A percentile compares a stretch with the other conserved stretches of the same genome.
These are phyloP conservation scores for Drosophila nigromelanica DNA, from an alignment of 1,140 invertebrate species.

Conservation along the genomic window DNA sequence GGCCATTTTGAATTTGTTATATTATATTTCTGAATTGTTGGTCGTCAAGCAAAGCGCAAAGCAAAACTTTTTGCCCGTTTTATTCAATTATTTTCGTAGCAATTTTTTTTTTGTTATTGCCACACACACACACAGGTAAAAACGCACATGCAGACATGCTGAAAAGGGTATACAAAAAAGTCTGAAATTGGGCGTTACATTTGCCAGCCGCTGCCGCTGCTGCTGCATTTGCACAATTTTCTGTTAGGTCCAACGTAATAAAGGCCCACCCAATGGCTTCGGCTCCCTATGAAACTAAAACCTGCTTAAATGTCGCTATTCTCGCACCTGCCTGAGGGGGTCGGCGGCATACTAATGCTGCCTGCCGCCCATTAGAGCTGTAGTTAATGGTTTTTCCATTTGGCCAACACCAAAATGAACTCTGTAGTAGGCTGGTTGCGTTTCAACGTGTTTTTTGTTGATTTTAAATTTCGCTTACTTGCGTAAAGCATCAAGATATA, in stretches of 20 bases:
- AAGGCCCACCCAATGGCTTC: not conserved
- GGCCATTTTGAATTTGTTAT: constrained; percentile 74
- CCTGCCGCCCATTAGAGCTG: not conserved
- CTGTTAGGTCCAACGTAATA: constrained; percentile 19
- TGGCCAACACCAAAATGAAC: constrained; percentile 30
- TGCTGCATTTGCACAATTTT: constrained; percentile 30
- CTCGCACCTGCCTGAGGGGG: constrained; percentile 15
- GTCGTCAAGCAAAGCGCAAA: constrained; percentile 31
- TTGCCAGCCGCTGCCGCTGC: constrained; percentile 42
- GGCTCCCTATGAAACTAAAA: constrained; percentile 7
- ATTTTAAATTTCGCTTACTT: not conserved
- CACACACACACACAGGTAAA: not conserved
- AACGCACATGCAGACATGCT: not conserved
- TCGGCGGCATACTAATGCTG: constrained; percentile 11
- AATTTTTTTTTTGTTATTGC: constrained; percentile 8
- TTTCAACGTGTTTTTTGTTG: not conserved
- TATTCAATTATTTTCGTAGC: constrained; percentile 25
- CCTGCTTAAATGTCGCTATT: constrained; percentile 26
- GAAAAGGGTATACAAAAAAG: constrained; percentile 8
- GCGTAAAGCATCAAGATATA: too few relatives aligned
- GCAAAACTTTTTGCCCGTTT: constrained; percentile 26
- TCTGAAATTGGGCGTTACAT: constrained; percentile 17
- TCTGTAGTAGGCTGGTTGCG: constrained; percentile 1
- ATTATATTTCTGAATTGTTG: constrained; percentile 26
- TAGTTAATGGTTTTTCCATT: constrained; percentile 49